Base-by-base conservation (phyloP, 2,888 invertebrate species). In the Allacma fusca region DNA sequence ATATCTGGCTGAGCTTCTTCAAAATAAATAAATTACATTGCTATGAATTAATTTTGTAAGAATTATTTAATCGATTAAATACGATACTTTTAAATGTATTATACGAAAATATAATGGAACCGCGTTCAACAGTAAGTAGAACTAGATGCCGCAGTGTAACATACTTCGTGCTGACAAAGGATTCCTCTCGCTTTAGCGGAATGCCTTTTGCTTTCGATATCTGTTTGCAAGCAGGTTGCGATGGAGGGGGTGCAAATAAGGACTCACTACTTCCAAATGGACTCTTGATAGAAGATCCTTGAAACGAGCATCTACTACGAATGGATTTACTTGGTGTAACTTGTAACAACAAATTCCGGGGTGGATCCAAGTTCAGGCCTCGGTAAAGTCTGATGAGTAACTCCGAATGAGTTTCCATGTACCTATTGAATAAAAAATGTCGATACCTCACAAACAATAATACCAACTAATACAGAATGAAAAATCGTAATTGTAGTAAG, bases 331-430 rank as follows among this genome's bases (percentile, higher is more conserved):
- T 71, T 19, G 77, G 77, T 1, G 77, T 71, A 23, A 71, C 28
- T 26, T 40, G 34, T 1, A 71, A 9, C 24, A 77, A 7, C 16
- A 77, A 21, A 21, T 69, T 62, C 13, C 29, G 28, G 1, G 77
- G 77, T 26, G 67, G 64, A 44, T 77, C 77, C 26, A 72, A 19
- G n/a, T 72, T 71, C 28, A 77, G n/a, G 1, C 72, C 77, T 1
- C 72, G 43, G 28, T 44, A 77, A 13, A 77, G 24, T 21, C 71
- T 26, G 23, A 77, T 50, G 34, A 77, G 50, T 44, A 77, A 43
- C 40, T 77, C 77, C 13, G 77, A 62, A 50, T 65, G 77, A 1
- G 77, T 77, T 29, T 77, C 77, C 65, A 77, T 62, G 28, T 77
- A 77, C 28, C 77, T 77, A 34, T 68, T 29, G n/a, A n/a, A n/a